phyloP scores from a whole-genome alignment of 1,140 invertebrate genomes.

The Conus betulinus region DNA sequence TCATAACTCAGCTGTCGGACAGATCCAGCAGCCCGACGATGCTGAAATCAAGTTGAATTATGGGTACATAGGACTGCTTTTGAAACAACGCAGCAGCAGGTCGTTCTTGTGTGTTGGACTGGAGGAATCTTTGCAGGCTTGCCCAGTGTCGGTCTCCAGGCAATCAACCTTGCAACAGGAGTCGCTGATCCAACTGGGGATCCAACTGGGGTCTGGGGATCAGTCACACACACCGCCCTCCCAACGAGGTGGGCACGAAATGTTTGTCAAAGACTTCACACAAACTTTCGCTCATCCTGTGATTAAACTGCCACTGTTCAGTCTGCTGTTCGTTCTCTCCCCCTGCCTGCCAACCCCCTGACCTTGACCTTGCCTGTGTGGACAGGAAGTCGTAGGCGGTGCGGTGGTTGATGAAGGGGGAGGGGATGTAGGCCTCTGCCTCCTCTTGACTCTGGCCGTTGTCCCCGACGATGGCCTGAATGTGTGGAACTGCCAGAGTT shows the following conservation, averaged over 20 bases:
- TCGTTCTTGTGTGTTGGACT: too few species aligned
- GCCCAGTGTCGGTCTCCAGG: too few species aligned
- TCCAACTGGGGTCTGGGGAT: too few species aligned
- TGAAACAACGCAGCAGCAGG: too few species aligned
- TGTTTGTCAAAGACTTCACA: slow-evolving; percentile 41
- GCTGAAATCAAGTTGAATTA: too few species aligned
- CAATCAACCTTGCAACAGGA: too few species aligned
- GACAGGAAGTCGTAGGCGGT: slow-evolving; percentile 38
- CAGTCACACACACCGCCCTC: slow-evolving; percentile 3
- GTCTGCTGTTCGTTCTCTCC: neutral
- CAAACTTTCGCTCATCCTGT: slow-evolving; percentile 28
- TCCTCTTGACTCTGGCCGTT: neutral
- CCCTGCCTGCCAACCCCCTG: neutral
- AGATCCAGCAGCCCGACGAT: too few species aligned
- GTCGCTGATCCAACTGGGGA: too few species aligned
- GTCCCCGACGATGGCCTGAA: slow-evolving; percentile 1
- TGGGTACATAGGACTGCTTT: too few species aligned
- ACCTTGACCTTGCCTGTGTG: neutral
- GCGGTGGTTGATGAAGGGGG: slow-evolving; percentile 34
- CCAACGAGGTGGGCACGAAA: slow-evolving; percentile 6
- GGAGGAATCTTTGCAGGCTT: too few species aligned
- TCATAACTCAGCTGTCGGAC: too few species aligned
- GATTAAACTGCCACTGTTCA: slow-evolving; percentile 23
- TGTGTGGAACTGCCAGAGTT: neutral
- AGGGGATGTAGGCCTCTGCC: neutral